phyloP scores from a whole-genome alignment of 2,797 vertebrate species.

The Coregonus suidteri region DNA sequence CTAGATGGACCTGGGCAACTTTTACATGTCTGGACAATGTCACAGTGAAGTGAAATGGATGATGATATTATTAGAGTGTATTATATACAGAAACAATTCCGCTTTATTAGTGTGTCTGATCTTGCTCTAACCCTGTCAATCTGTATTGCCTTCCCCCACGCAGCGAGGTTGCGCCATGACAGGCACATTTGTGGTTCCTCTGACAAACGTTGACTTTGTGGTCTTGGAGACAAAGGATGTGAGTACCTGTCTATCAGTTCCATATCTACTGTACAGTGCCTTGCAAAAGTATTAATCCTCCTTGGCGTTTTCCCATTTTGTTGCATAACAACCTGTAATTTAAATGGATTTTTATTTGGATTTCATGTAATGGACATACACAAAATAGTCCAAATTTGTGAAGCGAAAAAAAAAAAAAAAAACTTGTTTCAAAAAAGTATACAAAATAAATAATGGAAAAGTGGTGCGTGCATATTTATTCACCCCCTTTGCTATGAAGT shows the following conservation, averaged over 20 bases:
- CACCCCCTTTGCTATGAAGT: too few relatives aligned
- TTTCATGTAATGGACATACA: too few relatives aligned
- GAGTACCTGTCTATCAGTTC: conserved; percentile 13
- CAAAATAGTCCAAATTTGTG: too few relatives aligned
- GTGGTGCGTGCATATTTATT: too few relatives aligned
- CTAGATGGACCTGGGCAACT: not conserved
- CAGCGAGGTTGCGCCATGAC: conserved; percentile 27
- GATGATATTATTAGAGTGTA: conserved; percentile 1
- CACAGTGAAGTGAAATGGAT: not conserved
- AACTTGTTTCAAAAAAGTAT: too few relatives aligned
- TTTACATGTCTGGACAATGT: not conserved
- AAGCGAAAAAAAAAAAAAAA: too few relatives aligned
- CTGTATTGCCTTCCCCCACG: not conserved
- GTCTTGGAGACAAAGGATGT: conserved; percentile 32
- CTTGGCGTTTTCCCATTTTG: too few relatives aligned
- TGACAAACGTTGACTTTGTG: conserved; percentile 37
- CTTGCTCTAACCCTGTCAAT: not conserved
- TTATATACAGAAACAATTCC: not conserved
- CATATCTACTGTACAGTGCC: not conserved
- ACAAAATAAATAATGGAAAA: too few relatives aligned
- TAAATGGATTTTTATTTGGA: too few relatives aligned
- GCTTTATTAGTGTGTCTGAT: not conserved
- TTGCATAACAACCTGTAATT: too few relatives aligned
- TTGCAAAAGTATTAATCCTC: too few relatives aligned
- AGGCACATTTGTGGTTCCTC: conserved; percentile 18